Conservation (phyloP, 2,797 vertebrate species). For the Scolopax rusticola region DNA sequence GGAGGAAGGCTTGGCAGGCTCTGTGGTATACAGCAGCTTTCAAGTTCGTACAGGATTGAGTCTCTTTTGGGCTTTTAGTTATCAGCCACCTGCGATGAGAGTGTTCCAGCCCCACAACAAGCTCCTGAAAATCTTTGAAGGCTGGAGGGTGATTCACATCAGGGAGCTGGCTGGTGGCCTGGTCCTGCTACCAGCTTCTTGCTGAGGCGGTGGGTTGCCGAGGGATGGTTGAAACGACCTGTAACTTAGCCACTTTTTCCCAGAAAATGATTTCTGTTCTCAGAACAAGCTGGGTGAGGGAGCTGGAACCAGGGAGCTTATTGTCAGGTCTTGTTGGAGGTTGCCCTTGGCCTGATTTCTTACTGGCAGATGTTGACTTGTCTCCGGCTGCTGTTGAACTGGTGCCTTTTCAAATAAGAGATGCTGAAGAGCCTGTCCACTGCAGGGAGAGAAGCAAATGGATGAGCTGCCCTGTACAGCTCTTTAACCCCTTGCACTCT, state of each 20-base stretch:
- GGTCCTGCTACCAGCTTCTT: neutral
- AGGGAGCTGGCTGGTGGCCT: neutral
- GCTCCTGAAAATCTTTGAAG: neutral
- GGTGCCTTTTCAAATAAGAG: neutral
- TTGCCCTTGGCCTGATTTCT: neutral
- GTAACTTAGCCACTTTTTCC: neutral
- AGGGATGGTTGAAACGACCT: neutral
- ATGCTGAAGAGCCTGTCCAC: neutral
- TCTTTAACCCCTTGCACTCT: neutral
- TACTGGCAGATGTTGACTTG: neutral
- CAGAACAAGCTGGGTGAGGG: neutral
- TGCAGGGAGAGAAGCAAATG: neutral
- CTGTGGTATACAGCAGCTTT: rapidly evolving
- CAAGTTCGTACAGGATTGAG: neutral
- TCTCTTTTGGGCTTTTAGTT: neutral
- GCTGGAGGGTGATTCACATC: neutral
- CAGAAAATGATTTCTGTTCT: neutral
- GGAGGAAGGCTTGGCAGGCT: neutral
- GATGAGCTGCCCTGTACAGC: neutral
- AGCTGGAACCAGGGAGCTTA: neutral
- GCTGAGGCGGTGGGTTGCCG: rapidly evolving
- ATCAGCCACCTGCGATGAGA: neutral
- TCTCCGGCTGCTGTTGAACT: neutral
- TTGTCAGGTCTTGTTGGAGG: neutral
- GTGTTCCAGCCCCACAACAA: neutral